Conservation (phyloP, 2,113 vertebrate species). For the Plectropomus leopardus region DNA sequence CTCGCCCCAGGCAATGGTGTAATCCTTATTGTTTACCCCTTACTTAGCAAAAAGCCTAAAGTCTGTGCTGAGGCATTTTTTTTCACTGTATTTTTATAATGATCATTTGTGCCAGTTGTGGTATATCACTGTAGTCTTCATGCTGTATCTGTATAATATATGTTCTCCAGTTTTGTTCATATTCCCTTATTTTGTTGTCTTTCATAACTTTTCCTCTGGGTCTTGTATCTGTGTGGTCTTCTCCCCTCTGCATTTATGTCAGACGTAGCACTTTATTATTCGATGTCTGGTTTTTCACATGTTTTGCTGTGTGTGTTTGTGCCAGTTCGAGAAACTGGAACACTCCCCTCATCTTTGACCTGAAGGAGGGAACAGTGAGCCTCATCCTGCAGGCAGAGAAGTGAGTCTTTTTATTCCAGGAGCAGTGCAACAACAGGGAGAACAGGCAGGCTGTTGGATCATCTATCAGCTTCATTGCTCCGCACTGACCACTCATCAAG, state of each 20-base stretch:
- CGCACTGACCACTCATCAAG: conserved; percentile 61
- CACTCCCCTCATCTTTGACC: conserved; percentile 96
- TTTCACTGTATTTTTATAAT: not conserved
- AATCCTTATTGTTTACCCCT: too few relatives aligned
- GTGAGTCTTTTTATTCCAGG: conserved; percentile 81
- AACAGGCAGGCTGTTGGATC: conserved; percentile 59
- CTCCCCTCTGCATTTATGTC: not conserved
- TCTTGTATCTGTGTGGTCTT: not conserved
- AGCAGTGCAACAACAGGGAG: conserved; percentile 53
- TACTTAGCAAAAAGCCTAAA: not conserved
- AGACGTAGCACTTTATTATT: conserved; percentile 9
- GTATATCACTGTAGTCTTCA: not conserved
- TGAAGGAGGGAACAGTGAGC: conserved; percentile 96
- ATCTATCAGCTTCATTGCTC: conserved; percentile 68
- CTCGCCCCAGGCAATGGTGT: too few relatives aligned
- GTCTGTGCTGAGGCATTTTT: not conserved
- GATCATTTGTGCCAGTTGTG: not conserved
- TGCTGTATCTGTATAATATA: not conserved
- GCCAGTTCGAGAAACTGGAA: conserved; percentile 96
- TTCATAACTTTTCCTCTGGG: not conserved
- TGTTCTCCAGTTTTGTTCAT: not conserved
- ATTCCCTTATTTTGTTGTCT: not conserved
- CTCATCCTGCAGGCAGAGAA: conserved; percentile 96
- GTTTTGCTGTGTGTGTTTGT: conserved; percentile 32
- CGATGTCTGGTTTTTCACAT: not conserved